phyloP scores from a whole-genome alignment of 2,888 invertebrate genomes.

The Ornithoptera alexandrae region DNA sequence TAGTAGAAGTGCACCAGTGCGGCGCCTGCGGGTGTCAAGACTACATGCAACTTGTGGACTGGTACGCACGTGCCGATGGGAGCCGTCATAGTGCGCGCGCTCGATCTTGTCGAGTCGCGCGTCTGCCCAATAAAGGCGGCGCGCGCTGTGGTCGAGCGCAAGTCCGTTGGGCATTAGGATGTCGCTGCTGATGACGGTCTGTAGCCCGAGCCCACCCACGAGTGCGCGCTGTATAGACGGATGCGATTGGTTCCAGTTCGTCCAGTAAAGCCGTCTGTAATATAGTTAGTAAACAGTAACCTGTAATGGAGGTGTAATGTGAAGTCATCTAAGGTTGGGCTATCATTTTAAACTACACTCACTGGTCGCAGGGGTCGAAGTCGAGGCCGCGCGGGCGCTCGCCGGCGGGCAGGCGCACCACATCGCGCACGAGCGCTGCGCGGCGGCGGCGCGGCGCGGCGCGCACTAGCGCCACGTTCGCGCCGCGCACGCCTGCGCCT shows the following conservation, averaged over 20 bases:
- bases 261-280: slow-evolving; percentile 88
- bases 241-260: slow-evolving; percentile 91
- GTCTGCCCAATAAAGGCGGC: slow-evolving; percentile 92
- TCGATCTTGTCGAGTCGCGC: slow-evolving; percentile 92
- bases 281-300: too few species aligned
- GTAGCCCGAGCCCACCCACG: slow-evolving; percentile 82
- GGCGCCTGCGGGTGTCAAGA: too few species aligned
- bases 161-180: slow-evolving; percentile 93
- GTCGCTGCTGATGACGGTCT: slow-evolving; percentile 77
- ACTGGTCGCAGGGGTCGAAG: slow-evolving; percentile 13
- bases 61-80: slow-evolving; percentile 80
- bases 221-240: slow-evolving; percentile 90
- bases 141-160: slow-evolving; percentile 86
- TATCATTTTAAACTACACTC: neutral
- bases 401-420: slow-evolving; percentile 82
- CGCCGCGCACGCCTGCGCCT: slow-evolving; percentile 40
- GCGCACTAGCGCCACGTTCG: slow-evolving; percentile 35
- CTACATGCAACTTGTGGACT: neutral
- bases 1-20: too few species aligned
- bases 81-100: slow-evolving; percentile 89
- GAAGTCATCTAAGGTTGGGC: neutral
- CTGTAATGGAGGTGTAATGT: too few species aligned
- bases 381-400: slow-evolving; percentile 91
- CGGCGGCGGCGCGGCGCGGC: slow-evolving; percentile 25
- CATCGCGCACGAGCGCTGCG: slow-evolving; percentile 61